Evolutionary conservation across 1,140 invertebrate genomes (phyloP).

Genomic region (Theocolax elegans): DNA sequence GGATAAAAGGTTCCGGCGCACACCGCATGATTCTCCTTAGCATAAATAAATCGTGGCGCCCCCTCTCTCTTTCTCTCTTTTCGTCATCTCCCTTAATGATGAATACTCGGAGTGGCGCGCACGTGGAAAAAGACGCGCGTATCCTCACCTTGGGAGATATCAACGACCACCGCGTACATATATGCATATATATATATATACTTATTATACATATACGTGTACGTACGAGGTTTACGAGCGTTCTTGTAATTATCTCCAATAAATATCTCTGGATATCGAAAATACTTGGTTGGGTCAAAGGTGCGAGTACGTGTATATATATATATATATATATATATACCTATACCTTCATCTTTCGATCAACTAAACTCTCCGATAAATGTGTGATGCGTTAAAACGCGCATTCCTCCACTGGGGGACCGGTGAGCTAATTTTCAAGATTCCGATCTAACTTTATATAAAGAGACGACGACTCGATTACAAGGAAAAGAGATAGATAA

Average conservation of each 20-base stretch:
- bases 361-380: conserved; percentile 64
- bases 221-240: conserved; percentile 65
- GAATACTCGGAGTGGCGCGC: not conserved
- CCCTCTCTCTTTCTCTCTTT: not conserved
- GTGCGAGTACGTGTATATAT: conserved; percentile 52
- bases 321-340: too few relatives aligned
- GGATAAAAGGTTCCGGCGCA: conserved; percentile 26
- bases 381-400: conserved; percentile 59
- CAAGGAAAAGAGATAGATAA: not conserved
- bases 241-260: conserved; percentile 69
- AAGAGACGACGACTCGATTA: not conserved
- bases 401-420: not conserved
- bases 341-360: conserved; percentile 62
- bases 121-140: not conserved
- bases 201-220: too few relatives aligned
- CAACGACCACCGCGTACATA: too few relatives aligned
- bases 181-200: too few relatives aligned
- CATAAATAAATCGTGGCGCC: too few relatives aligned
- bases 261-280: conserved; percentile 67
- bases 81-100: conserved; percentile 16
- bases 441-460: conserved; percentile 47
- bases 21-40: conserved; percentile 11
- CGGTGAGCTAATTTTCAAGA: conserved; percentile 53
- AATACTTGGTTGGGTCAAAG: conserved; percentile 58
- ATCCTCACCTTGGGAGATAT: too few relatives aligned